Conservation (phyloP, 2,797 vertebrate genomes). For the Parambassis ranga region DNA sequence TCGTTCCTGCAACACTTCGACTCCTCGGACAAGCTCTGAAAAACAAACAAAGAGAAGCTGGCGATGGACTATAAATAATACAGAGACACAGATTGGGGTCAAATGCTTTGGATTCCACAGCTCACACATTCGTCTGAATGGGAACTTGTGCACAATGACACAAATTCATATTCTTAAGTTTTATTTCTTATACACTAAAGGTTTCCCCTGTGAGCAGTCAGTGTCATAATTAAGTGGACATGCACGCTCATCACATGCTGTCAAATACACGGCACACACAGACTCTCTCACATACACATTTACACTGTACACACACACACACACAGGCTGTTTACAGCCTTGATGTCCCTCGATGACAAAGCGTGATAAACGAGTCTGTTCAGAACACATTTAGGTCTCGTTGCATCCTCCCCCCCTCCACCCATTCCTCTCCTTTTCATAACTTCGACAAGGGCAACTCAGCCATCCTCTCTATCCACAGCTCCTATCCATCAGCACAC, state of each 20-base stretch:
- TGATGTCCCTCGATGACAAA: slow-evolving; percentile 57
- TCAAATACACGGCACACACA: slow-evolving; percentile 5
- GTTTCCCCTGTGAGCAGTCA: slow-evolving; percentile 20
- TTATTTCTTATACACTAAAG: slow-evolving; percentile 10
- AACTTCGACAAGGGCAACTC: slow-evolving; percentile 72
- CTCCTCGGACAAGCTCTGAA: slow-evolving; percentile 47
- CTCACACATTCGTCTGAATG: slow-evolving; percentile 30
- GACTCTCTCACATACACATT: not conserved
- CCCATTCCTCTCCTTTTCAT: slow-evolving; percentile 43
- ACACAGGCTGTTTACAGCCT: slow-evolving; percentile 41
- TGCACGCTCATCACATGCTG: slow-evolving; percentile 15
- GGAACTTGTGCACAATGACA: not conserved
- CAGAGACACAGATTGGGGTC: slow-evolving; percentile 68
- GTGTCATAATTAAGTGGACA: slow-evolving; percentile 38
- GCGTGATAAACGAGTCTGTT: slow-evolving; percentile 70
- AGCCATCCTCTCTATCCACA: slow-evolving; percentile 62
- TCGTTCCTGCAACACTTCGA: slow-evolving; percentile 2
- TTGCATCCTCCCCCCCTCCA: not conserved
- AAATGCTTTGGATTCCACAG: slow-evolving; percentile 67
- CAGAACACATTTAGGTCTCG: slow-evolving; percentile 60
- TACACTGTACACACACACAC: slow-evolving; percentile 4
- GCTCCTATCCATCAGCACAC: slow-evolving; percentile 68
- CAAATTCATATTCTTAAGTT: not conserved
- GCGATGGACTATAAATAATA: slow-evolving; percentile 69
- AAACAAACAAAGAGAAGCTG: slow-evolving; percentile 64